These are phyloP conservation scores for Lysandra bellargus DNA, from an alignment of 2,888 invertebrate species.

Conservation along the genomic window DNA sequence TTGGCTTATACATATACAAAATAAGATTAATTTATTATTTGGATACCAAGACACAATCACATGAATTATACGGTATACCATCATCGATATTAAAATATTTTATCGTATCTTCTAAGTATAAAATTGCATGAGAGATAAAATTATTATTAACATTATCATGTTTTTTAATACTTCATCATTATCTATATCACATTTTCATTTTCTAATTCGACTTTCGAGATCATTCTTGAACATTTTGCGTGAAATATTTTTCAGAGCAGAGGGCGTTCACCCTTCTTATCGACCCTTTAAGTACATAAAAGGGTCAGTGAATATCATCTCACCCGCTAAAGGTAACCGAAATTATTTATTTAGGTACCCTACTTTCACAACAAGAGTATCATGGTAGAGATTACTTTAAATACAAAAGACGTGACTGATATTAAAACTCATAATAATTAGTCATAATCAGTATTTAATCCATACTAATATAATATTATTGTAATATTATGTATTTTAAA, in stretches of 20 bases:
- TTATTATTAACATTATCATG: background rate
- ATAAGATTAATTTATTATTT: background rate
- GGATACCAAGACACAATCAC: background rate
- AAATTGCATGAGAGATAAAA: background rate
- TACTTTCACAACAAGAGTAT: background rate
- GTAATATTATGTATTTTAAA: no score
- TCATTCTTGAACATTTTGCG: background rate
- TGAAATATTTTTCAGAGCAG: background rate
- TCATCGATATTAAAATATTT: no score
- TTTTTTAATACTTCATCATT: background rate
- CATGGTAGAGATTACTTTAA: background rate
- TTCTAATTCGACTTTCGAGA: background rate
- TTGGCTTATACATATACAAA: no score
- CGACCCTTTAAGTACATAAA: background rate
- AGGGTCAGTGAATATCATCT: conserved; percentile 21
- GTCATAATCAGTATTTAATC: no score
- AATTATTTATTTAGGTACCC: conserved; percentile 46
- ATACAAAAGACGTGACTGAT: background rate
- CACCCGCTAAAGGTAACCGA: background rate
- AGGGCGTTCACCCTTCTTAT: background rate
- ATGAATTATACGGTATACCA: no score
- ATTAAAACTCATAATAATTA: no score
- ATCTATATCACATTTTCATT: background rate
- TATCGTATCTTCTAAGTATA: no score
- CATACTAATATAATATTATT: no score